Percentiles rank a stretch among this genome's conserved stretches.
Evolutionary conservation across 2,888 invertebrate species (phyloP).

Genomic region (Ctena decussata): DNA sequence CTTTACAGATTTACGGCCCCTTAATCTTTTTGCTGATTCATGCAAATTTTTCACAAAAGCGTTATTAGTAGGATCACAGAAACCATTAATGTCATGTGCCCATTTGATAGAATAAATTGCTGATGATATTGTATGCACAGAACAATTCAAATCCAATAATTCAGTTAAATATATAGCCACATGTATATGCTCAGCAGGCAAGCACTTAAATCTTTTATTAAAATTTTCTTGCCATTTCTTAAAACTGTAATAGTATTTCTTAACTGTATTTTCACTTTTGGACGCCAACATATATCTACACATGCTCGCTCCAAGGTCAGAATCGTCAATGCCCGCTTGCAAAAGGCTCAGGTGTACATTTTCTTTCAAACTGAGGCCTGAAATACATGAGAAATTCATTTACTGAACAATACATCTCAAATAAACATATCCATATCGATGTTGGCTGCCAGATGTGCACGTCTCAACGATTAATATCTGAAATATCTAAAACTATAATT

Average conservation of each 20-base stretch:
- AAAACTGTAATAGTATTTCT: conserved; percentile 39
- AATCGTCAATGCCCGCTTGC: neutral
- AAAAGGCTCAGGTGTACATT: neutral
- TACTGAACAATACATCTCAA: neutral
- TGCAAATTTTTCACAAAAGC: conserved; percentile 45
- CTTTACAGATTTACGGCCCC: conserved; percentile 25
- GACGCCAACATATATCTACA: conserved; percentile 9
- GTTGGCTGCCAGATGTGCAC: no score
- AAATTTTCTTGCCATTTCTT: conserved; percentile 42
- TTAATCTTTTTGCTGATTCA: conserved; percentile 35
- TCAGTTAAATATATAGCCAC: conserved; percentile 34
- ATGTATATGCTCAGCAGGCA: conserved; percentile 34
- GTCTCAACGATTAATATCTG: no score
- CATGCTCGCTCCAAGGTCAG: conserved; percentile 18
- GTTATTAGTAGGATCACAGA: conserved; percentile 42
- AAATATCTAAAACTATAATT: no score
- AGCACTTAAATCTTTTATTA: neutral
- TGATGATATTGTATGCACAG: conserved; percentile 33
- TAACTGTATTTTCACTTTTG: conserved; percentile 41
- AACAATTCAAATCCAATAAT: conserved; percentile 18
- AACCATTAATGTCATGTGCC: conserved; percentile 37
- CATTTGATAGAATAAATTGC: conserved; percentile 42
- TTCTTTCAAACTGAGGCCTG: conserved; percentile 21
- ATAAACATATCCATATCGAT: no score
- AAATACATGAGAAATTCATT: neutral